phyloP scores from a whole-genome alignment of 2,888 invertebrate species.

The Agelastica alni region DNA sequence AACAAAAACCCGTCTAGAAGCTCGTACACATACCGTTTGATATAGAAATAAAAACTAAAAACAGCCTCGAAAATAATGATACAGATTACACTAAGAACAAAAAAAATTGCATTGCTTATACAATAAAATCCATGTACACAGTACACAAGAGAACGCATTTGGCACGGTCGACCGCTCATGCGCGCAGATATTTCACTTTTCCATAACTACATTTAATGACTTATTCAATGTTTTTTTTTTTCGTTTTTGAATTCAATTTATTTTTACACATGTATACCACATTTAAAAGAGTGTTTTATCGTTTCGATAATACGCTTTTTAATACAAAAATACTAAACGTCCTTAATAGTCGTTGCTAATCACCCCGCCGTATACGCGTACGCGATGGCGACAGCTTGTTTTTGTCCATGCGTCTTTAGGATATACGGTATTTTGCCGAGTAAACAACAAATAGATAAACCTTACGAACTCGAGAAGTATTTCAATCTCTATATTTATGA shows the following conservation, averaged over 20 bases:
- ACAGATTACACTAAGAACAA: conserved; percentile 12
- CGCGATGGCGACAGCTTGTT: conserved; percentile 17
- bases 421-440: neutral
- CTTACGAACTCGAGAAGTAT: too few relatives aligned
- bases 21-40: neutral
- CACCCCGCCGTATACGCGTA: conserved; percentile 30
- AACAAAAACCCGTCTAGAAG: neutral
- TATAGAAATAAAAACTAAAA: conserved; percentile 6
- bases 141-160: conserved; percentile 50
- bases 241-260: conserved; percentile 13
- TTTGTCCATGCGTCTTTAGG: conserved; percentile 10
- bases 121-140: conserved; percentile 48
- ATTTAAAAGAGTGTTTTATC: conserved; percentile 49
- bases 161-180: conserved; percentile 28
- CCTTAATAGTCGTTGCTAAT: conserved; percentile 39
- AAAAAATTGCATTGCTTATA: conserved; percentile 29
- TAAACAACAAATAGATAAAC: neutral
- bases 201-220: conserved; percentile 31
- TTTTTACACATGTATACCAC: conserved; percentile 48
- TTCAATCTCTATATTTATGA: too few relatives aligned
- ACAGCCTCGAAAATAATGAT: conserved; percentile 6
- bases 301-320: conserved; percentile 40
- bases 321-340: conserved; percentile 50
- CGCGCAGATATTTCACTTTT: conserved; percentile 35
- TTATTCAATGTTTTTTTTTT: conserved; percentile 19